phyloP scores from a whole-genome alignment of 2,797 vertebrate species.

The Streptopelia turtur region DNA sequence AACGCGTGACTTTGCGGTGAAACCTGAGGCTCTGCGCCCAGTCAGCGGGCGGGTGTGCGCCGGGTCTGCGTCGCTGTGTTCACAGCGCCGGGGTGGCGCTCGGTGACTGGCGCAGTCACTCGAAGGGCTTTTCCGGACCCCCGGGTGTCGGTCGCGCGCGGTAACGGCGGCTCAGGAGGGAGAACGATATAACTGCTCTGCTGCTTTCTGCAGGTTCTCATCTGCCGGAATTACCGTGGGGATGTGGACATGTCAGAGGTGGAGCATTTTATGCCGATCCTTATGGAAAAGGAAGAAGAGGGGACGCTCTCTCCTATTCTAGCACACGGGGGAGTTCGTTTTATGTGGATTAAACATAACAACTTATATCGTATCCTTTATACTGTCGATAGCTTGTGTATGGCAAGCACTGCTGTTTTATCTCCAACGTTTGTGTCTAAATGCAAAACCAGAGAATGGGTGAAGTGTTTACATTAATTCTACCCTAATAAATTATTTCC shows the following conservation, averaged over 20 bases:
- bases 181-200: accelerated
- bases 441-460: neutral
- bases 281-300: conserved; percentile 98
- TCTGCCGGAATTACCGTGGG: conserved; percentile 96
- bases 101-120: no score
- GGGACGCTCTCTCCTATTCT: conserved; percentile 93
- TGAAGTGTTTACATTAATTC: neutral
- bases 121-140: accelerated
- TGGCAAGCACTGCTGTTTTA: accelerated
- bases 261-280: conserved; percentile 96
- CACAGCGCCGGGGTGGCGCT: neutral
- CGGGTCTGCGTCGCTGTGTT: accelerated
- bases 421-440: neutral
- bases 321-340: conserved; percentile 93
- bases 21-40: accelerated
- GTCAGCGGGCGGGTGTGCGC: accelerated
- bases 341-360: conserved; percentile 99
- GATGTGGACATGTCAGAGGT: conserved; percentile 99
- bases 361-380: conserved; percentile 95
- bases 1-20: accelerated
- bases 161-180: accelerated
- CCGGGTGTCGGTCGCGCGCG: accelerated
- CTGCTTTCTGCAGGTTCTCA: conserved; percentile 84
- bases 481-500: neutral
- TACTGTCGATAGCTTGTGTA: accelerated